These are phyloP conservation scores for Poecilia gillii DNA, from an alignment of 2,797 vertebrate genomes.

Conservation along the genomic window DNA sequence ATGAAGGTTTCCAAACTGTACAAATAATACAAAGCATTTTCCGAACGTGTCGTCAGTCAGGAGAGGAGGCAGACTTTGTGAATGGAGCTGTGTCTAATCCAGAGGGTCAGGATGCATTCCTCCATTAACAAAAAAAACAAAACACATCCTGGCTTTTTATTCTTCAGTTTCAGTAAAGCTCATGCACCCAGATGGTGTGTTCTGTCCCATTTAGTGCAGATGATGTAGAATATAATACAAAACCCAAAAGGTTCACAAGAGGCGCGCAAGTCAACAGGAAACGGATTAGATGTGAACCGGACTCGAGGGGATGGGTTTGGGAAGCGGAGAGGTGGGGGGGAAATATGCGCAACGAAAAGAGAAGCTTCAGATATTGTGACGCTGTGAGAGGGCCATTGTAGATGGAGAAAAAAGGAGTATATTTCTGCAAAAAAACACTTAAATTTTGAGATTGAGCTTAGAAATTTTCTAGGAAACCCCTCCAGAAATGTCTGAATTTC, in stretches of 20 bases:
- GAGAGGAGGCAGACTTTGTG: conserved; percentile 1
- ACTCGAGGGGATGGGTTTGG: conserved; percentile 22
- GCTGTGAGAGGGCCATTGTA: no score
- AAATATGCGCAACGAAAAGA: conserved; percentile 20
- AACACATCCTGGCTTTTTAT: neutral
- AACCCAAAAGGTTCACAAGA: conserved; percentile 17
- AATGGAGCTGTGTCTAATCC: conserved; percentile 8
- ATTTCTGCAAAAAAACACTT: no score
- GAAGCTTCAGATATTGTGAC: conserved; percentile 12
- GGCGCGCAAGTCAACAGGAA: conserved; percentile 20
- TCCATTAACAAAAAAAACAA: neutral
- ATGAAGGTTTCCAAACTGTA: conserved; percentile 42
- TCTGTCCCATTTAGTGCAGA: conserved; percentile 42
- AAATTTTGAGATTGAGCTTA: no score
- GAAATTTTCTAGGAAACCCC: no score
- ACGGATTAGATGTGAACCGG: conserved; percentile 12
- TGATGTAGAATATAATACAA: neutral
- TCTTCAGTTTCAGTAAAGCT: neutral
- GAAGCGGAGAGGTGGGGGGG: conserved; percentile 14
- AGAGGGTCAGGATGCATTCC: conserved; percentile 29
- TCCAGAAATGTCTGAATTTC: no score
- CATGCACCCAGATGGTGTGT: conserved; percentile 9
- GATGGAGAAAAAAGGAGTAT: no score
- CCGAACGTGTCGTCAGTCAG: conserved; percentile 8
- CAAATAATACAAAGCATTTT: conserved; percentile 52